A percentile compares a stretch with the other conserved stretches of the same genome.
Conservation (phyloP, 2,113 vertebrate genomes). For the Cyphomyrus plagiostoma region DNA sequence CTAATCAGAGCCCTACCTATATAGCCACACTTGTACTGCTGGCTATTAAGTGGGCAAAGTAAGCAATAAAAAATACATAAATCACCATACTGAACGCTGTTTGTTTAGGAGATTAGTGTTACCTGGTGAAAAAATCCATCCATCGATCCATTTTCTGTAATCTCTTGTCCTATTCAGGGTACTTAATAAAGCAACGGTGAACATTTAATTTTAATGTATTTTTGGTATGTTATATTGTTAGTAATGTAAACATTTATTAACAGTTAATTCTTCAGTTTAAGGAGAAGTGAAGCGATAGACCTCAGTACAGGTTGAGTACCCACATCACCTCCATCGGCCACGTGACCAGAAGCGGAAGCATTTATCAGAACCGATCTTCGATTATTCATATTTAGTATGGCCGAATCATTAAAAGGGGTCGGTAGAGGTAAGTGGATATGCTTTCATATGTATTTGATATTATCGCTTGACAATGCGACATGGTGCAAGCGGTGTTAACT, state of each 20-base stretch:
- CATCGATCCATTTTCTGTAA: not conserved
- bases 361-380: not conserved
- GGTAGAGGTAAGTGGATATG: not conserved
- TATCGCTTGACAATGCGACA: not conserved
- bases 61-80: not conserved
- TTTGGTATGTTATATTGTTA: not conserved
- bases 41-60: not conserved
- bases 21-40: not conserved
- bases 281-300: not conserved
- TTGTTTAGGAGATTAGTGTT: not conserved
- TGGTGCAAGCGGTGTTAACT: not conserved
- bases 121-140: not conserved
- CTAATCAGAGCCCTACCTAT: not conserved
- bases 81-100: not conserved
- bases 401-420: not conserved
- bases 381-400: conserved; percentile 1
- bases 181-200: not conserved
- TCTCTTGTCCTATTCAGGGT: not conserved
- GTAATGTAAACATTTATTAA: not conserved
- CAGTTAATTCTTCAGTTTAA: not conserved
- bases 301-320: not conserved
- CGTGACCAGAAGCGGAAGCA: conserved; percentile 12
- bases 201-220: not conserved
- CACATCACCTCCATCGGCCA: not conserved
- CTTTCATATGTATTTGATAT: not conserved